Evolutionary conservation across 53 echinoderm and acorn worm species (phyloP).

Genomic region (Astropecten irregularis): DNA sequence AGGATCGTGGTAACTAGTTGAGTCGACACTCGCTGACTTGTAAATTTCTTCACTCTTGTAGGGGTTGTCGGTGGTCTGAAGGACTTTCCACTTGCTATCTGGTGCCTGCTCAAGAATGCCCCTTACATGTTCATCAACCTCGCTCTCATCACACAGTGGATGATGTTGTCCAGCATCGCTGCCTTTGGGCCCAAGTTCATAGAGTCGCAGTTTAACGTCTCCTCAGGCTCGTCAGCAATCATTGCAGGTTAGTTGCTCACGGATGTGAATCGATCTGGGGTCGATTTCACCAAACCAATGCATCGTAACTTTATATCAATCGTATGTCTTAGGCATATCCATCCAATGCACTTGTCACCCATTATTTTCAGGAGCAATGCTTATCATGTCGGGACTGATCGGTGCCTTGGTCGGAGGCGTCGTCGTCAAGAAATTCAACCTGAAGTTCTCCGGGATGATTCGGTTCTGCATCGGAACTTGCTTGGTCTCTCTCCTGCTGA

Average conservation of each 20-base stretch:
- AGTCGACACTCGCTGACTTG: too few relatives aligned
- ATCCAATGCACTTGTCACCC: neutral
- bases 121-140: constrained; percentile 78
- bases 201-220: constrained; percentile 80
- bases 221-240: constrained; percentile 74
- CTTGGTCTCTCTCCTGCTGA: constrained; percentile 60
- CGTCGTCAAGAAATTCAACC: constrained; percentile 74
- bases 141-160: constrained; percentile 73
- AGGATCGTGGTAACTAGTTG: too few relatives aligned
- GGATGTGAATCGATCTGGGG: too few relatives aligned
- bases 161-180: constrained; percentile 82
- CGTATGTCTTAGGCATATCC: too few relatives aligned
- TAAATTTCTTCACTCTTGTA: neutral
- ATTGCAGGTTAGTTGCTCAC: constrained; percentile 73
- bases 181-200: constrained; percentile 93
- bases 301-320: too few relatives aligned
- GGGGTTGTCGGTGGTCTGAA: constrained; percentile 56
- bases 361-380: constrained; percentile 58
- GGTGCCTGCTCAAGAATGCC: constrained; percentile 80
- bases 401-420: constrained; percentile 83
- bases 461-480: constrained; percentile 59
- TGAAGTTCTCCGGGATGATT: constrained; percentile 77
- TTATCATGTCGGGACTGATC: constrained; percentile 75
- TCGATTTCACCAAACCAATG: too few relatives aligned
- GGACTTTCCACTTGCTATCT: constrained; percentile 78